Evolutionary conservation across 2,113 vertebrate species (phyloP).

Genomic region (Parus major): DNA sequence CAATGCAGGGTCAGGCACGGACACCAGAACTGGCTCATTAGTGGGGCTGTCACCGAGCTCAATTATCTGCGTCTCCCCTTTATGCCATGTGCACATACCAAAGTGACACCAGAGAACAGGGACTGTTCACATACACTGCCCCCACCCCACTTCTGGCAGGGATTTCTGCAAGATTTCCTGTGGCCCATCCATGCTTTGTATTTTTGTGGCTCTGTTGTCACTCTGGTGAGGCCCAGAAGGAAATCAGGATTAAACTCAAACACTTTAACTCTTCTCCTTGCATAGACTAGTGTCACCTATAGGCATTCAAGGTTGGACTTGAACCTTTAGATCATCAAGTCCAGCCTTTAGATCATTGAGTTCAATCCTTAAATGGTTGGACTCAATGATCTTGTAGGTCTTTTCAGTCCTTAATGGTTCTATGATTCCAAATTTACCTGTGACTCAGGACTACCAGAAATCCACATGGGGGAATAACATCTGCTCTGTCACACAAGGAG

Average conservation of each 20-base stretch:
- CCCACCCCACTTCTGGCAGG: background rate
- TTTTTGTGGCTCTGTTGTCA: background rate
- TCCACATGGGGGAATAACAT: background rate
- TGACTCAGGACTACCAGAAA: background rate
- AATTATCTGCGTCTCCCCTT: background rate
- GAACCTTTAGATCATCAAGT: background rate
- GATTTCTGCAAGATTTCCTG: background rate
- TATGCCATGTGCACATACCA: background rate
- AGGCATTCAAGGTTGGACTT: background rate
- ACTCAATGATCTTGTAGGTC: background rate
- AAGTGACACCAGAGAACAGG: background rate
- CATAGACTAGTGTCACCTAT: background rate
- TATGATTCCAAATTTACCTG: background rate
- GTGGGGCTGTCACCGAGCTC: background rate
- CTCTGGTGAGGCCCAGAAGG: background rate
- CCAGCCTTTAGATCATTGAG: background rate
- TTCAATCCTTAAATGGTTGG: background rate
- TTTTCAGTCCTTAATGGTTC: background rate
- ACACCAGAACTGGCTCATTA: constrained; percentile 41
- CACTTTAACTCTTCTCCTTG: background rate
- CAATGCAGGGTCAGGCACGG: background rate
- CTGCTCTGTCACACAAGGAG: background rate
- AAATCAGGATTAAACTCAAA: background rate
- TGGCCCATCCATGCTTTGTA: background rate
- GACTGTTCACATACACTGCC: background rate